phyloP scores from a whole-genome alignment of 2,888 invertebrate species.

The Fragum whitleyi region DNA sequence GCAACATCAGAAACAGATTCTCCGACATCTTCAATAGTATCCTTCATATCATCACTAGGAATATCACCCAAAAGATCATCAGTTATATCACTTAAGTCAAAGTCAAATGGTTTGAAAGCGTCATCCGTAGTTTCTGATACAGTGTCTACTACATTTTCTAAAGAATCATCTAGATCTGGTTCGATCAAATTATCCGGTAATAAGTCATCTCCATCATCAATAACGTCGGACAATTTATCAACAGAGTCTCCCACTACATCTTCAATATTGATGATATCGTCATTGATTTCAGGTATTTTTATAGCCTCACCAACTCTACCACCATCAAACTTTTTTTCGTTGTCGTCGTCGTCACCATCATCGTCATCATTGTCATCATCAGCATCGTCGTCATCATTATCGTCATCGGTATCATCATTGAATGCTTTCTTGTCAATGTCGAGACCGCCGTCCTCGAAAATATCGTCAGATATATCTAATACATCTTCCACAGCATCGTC shows the following conservation, averaged over 20 bases:
- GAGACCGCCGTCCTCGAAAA: not conserved
- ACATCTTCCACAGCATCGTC: constrained; percentile 5
- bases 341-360: not conserved
- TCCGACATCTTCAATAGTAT: not conserved
- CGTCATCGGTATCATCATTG: not conserved
- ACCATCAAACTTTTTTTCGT: too few relatives aligned
- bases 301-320: not conserved
- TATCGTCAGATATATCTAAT: constrained; percentile 1
- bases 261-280: not conserved
- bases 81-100: not conserved
- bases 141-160: not conserved
- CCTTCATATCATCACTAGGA: not conserved
- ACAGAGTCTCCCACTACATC: constrained; percentile 5
- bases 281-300: not conserved
- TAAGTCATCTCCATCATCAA: not conserved
- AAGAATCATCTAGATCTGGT: not conserved
- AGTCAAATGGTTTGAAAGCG: not conserved
- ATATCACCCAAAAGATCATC: not conserved
- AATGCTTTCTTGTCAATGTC: not conserved
- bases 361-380: not conserved
- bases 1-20: not conserved
- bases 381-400: not conserved
- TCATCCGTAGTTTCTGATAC: not conserved
- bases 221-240: not conserved
- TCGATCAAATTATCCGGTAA: not conserved